phyloP scores from a whole-genome alignment of 2,797 vertebrate species.

The Sebastes trivittatus region DNA sequence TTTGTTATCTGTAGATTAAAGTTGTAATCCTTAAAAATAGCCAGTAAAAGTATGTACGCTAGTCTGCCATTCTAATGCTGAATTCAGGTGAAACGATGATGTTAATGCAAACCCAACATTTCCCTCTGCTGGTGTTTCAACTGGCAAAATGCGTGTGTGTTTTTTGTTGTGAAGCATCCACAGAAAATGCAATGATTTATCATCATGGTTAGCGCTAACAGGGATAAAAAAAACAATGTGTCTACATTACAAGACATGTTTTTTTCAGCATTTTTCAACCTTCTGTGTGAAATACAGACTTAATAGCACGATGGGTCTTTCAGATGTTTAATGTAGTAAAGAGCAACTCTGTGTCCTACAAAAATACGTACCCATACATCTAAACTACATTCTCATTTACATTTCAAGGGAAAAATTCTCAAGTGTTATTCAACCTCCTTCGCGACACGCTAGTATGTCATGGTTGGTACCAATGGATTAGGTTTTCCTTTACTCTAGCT shows the following conservation, averaged over 20 bases:
- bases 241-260: not conserved
- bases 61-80: not conserved
- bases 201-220: not conserved
- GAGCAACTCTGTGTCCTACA: not conserved
- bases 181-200: not conserved
- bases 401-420: too few relatives aligned
- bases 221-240: not conserved
- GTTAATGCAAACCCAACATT: not conserved
- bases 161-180: not conserved
- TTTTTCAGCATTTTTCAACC: not conserved
- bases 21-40: not conserved
- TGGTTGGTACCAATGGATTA: too few relatives aligned
- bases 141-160: not conserved
- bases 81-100: not conserved
- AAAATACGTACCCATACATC: too few relatives aligned
- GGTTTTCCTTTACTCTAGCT: too few relatives aligned
- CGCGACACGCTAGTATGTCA: too few relatives aligned
- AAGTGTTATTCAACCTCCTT: rapidly evolving
- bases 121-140: not conserved
- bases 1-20: not conserved
- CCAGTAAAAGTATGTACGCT: not conserved
- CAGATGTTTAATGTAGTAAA: not conserved
- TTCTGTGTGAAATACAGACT: not conserved
- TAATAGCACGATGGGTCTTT: not conserved
- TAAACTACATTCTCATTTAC: too few relatives aligned